Conservation (phyloP, 2,888 invertebrate genomes). For the Archaeoteleia sp. region DNA sequence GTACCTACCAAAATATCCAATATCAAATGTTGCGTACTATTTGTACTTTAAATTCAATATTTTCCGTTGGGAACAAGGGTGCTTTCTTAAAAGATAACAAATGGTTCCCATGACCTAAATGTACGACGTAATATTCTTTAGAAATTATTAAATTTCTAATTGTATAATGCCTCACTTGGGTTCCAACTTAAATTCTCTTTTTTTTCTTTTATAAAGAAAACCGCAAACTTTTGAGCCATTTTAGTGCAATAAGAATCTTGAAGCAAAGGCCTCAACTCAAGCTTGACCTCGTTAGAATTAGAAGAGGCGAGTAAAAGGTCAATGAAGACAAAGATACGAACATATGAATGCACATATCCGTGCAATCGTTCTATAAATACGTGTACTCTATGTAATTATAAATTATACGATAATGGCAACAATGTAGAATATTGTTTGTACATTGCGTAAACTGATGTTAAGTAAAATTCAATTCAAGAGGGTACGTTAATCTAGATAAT, state of each 20-base stretch:
- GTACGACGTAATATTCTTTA: no score
- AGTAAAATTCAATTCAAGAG: slow-evolving; percentile 34
- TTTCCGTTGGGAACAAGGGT: no score
- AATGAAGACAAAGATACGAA: slow-evolving; percentile 16
- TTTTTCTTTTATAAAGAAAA: slow-evolving; percentile 18
- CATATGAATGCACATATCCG: slow-evolving; percentile 26
- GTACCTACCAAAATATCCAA: no score
- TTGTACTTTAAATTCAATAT: no score
- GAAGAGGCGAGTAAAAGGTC: slow-evolving; percentile 28
- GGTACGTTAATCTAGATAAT: slow-evolving; percentile 35
- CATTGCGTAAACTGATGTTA: slow-evolving; percentile 45
- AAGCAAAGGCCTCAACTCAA: slow-evolving; percentile 42
- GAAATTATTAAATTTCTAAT: no score
- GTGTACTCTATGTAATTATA: slow-evolving; percentile 48
- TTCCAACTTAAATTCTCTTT: no score
- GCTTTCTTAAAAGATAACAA: no score
- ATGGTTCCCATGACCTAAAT: no score
- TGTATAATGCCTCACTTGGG: no score
- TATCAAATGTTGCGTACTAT: no score
- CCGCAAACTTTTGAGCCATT: slow-evolving; percentile 25
- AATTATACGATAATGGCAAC: slow-evolving; percentile 28
- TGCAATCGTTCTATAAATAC: slow-evolving; percentile 45
- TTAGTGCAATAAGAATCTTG: slow-evolving; percentile 13
- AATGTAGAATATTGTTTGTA: slow-evolving; percentile 51
- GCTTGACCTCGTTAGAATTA: slow-evolving; percentile 40